These are phyloP conservation scores for Panonychus citri DNA, from an alignment of 1,140 invertebrate species.

Conservation along the genomic window DNA sequence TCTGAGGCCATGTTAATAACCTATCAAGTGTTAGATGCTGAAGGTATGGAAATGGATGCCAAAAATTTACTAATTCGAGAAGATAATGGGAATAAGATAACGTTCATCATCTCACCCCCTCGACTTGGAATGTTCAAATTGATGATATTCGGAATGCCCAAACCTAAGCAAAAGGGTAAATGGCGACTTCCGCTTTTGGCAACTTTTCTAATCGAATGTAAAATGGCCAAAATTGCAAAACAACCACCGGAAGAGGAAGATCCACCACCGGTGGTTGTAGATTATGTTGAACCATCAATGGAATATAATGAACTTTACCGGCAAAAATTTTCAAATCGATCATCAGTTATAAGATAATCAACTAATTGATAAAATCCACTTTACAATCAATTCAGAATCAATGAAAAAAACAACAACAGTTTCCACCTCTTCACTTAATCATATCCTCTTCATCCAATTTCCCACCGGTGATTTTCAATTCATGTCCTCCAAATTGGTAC, in stretches of 20 bases:
- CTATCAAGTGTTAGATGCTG: conserved; percentile 17
- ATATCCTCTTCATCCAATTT: no score
- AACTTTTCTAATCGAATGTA: conserved; percentile 21
- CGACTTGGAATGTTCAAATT: conserved; percentile 21
- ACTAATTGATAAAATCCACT: no score
- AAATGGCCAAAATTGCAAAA: conserved; percentile 18
- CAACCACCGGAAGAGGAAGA: conserved; percentile 13
- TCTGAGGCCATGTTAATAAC: conserved; percentile 18
- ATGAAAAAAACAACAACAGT: no score
- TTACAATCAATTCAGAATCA: no score
- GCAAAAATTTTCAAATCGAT: no score
- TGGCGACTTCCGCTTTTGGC: conserved; percentile 20
- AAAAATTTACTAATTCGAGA: conserved; percentile 17
- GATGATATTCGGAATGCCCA: conserved; percentile 21
- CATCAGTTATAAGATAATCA: no score
- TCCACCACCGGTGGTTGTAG: conserved; percentile 1
- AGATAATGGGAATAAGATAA: conserved; percentile 17
- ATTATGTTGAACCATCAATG: neutral
- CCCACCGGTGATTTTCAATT: no score
- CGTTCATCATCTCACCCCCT: conserved; percentile 19
- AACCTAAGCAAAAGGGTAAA: conserved; percentile 20
- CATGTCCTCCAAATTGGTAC: no score
- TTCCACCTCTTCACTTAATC: no score
- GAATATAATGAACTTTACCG: no score
- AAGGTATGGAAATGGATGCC: conserved; percentile 17